Base-by-base conservation (phyloP, 2,888 invertebrate genomes). In the Reticulitermes lucifugus region DNA sequence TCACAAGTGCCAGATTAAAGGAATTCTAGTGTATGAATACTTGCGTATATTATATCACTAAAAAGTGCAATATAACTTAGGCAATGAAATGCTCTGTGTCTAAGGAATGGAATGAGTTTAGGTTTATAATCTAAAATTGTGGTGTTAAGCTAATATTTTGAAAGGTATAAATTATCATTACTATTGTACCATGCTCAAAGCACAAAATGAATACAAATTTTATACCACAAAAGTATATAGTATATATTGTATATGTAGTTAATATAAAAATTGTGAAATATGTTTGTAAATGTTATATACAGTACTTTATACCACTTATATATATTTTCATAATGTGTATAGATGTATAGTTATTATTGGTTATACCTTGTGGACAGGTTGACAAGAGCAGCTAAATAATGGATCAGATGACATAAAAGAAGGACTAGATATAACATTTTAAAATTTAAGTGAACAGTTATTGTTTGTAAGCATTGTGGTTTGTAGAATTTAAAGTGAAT, bases 261-360 rank as follows among this genome's bases (percentile, higher is more conserved):
- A 35, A 35, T 46, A 46, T 46, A 46, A 46, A 46, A 46, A 46
- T 4, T 77, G 77, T 77, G 22, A 46, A 77, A 77, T 77, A 77
- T 77, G 29, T 46, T 51, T 77, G 77, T 77, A 77, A 77, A 77
- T 77, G 46, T 73, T 41, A 43, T 77, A 46, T 77, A 73, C 73
- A 35, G 9, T 51, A 7, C 46, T 77, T 75, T 77, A 46, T 77
- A 46, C 41, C 46, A 46, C 12, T 46, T 6, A 46, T 46, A 46
- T 46, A 25, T 75, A 75, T 75, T 75, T 75, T 75, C 10, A 21
- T 46, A 46, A 41, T 77, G 51, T 77, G 22, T 46, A 77, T 51
- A 77, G 9, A 35, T 75, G 75, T 75, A 75, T 75, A 75, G 46
- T 46, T 46, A 46, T 46, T 46, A 46, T 12, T 46, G 9, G 46